Conservation (phyloP, 2,888 invertebrate genomes). For the Meiosimyza platycephala region DNA sequence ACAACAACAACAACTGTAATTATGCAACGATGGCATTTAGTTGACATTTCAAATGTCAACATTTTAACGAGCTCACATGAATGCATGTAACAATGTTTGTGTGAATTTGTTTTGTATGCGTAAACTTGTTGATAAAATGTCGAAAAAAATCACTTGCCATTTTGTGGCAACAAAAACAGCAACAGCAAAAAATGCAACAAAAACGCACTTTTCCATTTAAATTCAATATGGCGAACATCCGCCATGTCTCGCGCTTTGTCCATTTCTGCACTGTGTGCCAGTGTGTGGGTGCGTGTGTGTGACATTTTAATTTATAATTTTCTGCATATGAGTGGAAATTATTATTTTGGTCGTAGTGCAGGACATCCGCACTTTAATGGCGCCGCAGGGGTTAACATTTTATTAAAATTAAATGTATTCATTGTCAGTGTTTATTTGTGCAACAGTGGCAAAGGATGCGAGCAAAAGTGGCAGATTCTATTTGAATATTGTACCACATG, state of each 20-base stretch:
- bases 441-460: neutral
- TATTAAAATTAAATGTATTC: constrained; percentile 14
- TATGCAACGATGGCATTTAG: constrained; percentile 10
- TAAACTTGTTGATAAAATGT: neutral
- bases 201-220: neutral
- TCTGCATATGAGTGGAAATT: constrained; percentile 9
- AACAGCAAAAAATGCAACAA: neutral
- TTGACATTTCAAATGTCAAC: constrained; percentile 18
- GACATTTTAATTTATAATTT: constrained; percentile 11
- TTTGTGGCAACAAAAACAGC: neutral
- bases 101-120: no score
- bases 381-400: constrained; percentile 8
- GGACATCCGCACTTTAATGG: constrained; percentile 11
- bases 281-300: constrained; percentile 4
- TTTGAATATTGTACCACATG: neutral
- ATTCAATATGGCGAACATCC: neutral
- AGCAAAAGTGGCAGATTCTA: neutral
- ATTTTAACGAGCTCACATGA: neutral
- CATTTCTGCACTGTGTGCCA: neutral
- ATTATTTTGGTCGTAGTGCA: constrained; percentile 12
- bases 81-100: no score
- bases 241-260: neutral
- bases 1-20: neutral
- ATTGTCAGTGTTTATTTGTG: neutral
- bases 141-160: neutral